Evolutionary conservation across 2,113 vertebrate species (phyloP).

Genomic region (Eretmochelys imbricata): DNA sequence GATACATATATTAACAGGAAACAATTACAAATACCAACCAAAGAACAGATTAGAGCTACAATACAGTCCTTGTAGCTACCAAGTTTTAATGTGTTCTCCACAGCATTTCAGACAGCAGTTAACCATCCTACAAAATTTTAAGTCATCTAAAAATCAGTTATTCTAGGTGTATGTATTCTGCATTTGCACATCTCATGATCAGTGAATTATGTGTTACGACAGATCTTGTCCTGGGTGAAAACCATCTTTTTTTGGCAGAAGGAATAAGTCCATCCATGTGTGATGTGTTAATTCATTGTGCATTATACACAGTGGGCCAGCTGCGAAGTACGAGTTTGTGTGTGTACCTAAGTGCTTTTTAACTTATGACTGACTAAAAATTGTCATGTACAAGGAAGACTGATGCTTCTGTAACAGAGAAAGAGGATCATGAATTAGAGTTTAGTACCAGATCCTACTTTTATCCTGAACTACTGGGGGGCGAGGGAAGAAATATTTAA

Average conservation of each 20-base stretch:
- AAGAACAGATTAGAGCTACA: slow-evolving; percentile 31
- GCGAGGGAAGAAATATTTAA: not conserved
- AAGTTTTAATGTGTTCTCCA: not conserved
- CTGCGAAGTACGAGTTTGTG: not conserved
- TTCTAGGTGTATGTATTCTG: not conserved
- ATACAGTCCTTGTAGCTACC: not conserved
- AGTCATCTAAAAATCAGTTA: slow-evolving; percentile 53
- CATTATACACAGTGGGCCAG: not conserved
- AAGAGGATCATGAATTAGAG: not conserved
- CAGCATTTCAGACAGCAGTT: slow-evolving; percentile 60
- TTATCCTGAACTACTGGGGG: not conserved
- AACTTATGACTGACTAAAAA: not conserved
- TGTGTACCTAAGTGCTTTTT: not conserved
- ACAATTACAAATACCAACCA: not conserved
- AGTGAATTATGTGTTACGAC: not conserved
- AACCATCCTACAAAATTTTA: slow-evolving; percentile 54
- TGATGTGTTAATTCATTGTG: not conserved
- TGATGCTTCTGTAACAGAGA: not conserved
- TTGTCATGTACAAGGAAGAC: not conserved
- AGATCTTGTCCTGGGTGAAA: not conserved
- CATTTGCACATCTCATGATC: not conserved
- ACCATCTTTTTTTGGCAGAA: not conserved
- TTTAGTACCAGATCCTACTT: slow-evolving; percentile 22
- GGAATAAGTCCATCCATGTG: not conserved
- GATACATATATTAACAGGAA: not conserved